Conservation (phyloP, 2,888 invertebrate species). For the Ormia ochracea region DNA sequence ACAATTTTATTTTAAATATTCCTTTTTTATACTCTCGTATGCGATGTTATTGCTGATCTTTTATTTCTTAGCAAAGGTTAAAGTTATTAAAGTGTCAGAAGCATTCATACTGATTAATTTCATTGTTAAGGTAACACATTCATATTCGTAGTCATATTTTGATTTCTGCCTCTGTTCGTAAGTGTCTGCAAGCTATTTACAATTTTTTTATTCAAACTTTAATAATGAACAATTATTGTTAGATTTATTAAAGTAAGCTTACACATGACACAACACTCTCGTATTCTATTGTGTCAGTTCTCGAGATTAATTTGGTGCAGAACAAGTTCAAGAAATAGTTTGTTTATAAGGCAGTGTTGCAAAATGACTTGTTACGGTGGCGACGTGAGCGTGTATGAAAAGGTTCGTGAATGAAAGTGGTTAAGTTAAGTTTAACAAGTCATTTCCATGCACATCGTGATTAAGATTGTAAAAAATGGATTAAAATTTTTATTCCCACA, state of each 20-base stretch:
- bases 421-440: too few relatives aligned
- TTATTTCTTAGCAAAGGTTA: slow-evolving; percentile 50
- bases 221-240: slow-evolving; percentile 12
- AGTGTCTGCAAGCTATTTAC: neutral
- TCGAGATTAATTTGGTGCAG: neutral
- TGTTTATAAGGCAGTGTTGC: neutral
- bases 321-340: neutral
- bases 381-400: too few relatives aligned
- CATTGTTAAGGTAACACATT: slow-evolving; percentile 42
- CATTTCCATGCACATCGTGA: too few relatives aligned
- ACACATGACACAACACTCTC: slow-evolving; percentile 24
- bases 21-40: neutral
- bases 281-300: neutral
- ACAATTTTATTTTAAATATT: slow-evolving; percentile 9
- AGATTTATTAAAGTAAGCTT: neutral
- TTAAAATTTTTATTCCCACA: too few relatives aligned
- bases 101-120: slow-evolving; percentile 52
- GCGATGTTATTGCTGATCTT: neutral
- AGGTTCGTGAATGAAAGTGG: too few relatives aligned
- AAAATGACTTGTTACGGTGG: too few relatives aligned
- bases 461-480: too few relatives aligned
- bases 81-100: slow-evolving; percentile 62
- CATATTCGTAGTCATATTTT: neutral
- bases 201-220: slow-evolving; percentile 7
- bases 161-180: neutral